Percentiles rank a stretch among this genome's conserved stretches.
These are phyloP conservation scores for Leptosomus discolor DNA, from an alignment of 2,113 vertebrate species.

Conservation along the genomic window DNA sequence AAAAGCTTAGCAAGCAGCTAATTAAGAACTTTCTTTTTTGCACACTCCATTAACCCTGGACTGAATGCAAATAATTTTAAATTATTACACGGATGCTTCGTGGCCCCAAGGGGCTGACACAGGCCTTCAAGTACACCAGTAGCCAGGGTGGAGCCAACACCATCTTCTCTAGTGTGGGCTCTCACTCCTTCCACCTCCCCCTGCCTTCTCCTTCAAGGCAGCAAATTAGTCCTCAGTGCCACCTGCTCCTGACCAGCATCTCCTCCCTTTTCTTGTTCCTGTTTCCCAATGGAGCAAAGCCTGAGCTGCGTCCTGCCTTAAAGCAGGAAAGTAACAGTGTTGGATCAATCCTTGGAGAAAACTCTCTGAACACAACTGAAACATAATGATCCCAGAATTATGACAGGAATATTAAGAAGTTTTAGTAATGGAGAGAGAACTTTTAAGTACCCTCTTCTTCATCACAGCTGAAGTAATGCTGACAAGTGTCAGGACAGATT, in stretches of 20 bases:
- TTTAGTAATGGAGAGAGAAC: not conserved
- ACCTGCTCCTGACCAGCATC: not conserved
- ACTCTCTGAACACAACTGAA: not conserved
- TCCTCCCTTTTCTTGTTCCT: not conserved
- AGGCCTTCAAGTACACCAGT: not conserved
- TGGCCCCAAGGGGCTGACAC: not conserved
- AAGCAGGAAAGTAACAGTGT: not conserved
- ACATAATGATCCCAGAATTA: not conserved
- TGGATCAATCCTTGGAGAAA: not conserved
- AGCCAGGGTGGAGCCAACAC: not conserved
- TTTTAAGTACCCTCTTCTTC: not conserved
- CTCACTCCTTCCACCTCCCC: not conserved
- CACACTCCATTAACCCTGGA: not conserved
- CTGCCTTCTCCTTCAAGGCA: not conserved
- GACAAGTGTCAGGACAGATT: not conserved
- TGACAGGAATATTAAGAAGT: not conserved
- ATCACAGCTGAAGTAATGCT: not conserved
- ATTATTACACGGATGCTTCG: not conserved
- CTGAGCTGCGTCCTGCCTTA: not conserved
- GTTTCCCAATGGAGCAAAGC: not conserved
- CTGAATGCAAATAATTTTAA: not conserved
- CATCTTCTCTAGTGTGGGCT: accelerated
- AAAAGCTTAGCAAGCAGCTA: not conserved
- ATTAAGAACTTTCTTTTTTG: not conserved
- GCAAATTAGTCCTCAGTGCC: not conserved